Evolutionary conservation across 2,888 invertebrate species (phyloP), one percentile per base, ranked within the genome.

Genomic region (Sinelater perroti): DNA sequence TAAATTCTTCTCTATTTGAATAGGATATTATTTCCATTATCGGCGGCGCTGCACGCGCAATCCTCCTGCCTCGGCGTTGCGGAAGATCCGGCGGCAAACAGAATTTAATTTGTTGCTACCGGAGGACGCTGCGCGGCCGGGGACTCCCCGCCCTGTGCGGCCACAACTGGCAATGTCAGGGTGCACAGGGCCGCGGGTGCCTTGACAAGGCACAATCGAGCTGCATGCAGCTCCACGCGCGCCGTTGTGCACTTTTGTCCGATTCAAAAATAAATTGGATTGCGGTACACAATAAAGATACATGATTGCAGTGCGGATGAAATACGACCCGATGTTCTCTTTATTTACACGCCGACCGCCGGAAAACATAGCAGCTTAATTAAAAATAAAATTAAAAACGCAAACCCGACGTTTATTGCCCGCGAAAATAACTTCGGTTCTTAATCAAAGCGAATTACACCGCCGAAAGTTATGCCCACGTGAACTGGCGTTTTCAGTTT

Each of bases 1-100:
- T 72, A 69, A 73, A 72, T 71, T 71, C 70, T 70, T 71, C 65
- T 68, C 69, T 72, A 69, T 72, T 71, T 71, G 70, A 70, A 68
- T 67, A 65, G 71, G 69, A 70, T 71, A 70, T 68, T 70, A 68
- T 69, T 72, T 69, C 71, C 70, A 71, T 72, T 71, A 72, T 70
- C 69, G 62, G 65, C 59, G 65, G 63, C 60, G 61, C 57, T 47
- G 57, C 60, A 56, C 62, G 56, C 64, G 65, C 63, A 61, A 54
- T 61, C 46, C 55, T 57, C 45, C 54, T 56, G 51, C 30, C 60
- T 58, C 56, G 59, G 52, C 60, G 54, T 58, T 42, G 56, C 54
- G 38, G 62, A 56, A 54, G 60, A 35, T 62, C 45, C 54, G 65
- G 56, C 59, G 59, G 60, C 65, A 59, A 65, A 65, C 63, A 59